Percentiles rank a stretch among this genome's conserved stretches.
Conservation (phyloP, 1,140 invertebrate genomes). For the Euwallacea similis region DNA sequence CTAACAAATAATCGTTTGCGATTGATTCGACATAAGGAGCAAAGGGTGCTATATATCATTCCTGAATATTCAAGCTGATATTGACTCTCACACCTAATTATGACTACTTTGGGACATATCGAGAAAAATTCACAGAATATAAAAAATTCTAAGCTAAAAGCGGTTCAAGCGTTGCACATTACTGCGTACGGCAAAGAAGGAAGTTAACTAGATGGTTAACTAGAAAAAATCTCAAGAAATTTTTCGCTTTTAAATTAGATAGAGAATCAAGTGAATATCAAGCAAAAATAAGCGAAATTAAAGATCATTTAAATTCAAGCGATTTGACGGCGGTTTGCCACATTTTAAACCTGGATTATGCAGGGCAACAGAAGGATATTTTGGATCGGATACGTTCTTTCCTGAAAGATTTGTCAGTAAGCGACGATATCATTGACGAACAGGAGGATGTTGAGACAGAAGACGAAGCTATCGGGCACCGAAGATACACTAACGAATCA, state of each 20-base stretch:
- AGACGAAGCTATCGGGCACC: background rate
- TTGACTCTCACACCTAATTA: too few species aligned
- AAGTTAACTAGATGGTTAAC: background rate
- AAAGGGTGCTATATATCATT: too few species aligned
- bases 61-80: too few species aligned
- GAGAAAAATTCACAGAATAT: too few species aligned
- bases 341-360: constrained; percentile 8
- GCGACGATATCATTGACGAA: too few species aligned
- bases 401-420: background rate
- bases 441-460: constrained; percentile 5
- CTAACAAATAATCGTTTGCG: too few species aligned
- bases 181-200: background rate
- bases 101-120: too few species aligned
- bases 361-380: background rate
- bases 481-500: background rate
- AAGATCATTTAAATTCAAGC: background rate
- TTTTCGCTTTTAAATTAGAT: background rate
- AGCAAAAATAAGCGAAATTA: background rate
- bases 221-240: constrained; percentile 5
- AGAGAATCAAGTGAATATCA: background rate
- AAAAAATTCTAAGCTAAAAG: background rate
- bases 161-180: constrained; percentile 1
- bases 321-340: constrained; percentile 8
- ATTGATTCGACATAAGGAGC: too few species aligned
- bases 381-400: background rate